Evolutionary conservation across 2,888 invertebrate species (phyloP).

Genomic region (Scaptomyza flava): DNA sequence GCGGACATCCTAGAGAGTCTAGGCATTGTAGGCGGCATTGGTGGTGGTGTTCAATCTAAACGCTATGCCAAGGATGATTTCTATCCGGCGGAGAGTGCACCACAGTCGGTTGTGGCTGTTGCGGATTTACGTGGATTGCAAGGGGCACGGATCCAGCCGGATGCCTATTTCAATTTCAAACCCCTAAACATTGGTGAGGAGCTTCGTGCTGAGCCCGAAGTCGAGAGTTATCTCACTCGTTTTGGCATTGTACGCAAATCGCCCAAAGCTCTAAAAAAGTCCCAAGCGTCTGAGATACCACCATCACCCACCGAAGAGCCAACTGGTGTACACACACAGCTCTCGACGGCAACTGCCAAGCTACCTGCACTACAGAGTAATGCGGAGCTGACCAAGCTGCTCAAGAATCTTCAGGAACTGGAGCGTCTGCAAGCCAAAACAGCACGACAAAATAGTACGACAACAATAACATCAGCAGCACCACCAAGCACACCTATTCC

Average conservation of each 20-base stretch:
- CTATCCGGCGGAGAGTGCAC: conserved; percentile 78
- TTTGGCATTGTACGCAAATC: conserved; percentile 84
- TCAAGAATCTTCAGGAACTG: conserved; percentile 84
- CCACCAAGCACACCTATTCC: conserved; percentile 47
- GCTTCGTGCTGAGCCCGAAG: conserved; percentile 80
- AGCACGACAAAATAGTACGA: conserved; percentile 22
- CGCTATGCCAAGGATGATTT: conserved; percentile 76
- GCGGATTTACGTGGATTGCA: conserved; percentile 77
- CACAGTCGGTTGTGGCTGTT: conserved; percentile 76
- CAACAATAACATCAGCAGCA: conserved; percentile 53
- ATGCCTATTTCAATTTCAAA: conserved; percentile 84
- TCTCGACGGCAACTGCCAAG: conserved; percentile 73
- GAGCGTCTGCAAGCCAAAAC: conserved; percentile 74
- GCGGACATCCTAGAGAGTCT: conserved; percentile 80
- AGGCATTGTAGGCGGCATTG: conserved; percentile 79
- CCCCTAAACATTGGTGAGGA: conserved; percentile 83
- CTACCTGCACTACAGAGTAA: conserved; percentile 56
- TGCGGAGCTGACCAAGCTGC: conserved; percentile 84
- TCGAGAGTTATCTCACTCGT: conserved; percentile 83
- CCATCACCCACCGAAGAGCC: conserved; percentile 62
- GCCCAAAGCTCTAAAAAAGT: conserved; percentile 78
- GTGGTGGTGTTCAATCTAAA: conserved; percentile 40
- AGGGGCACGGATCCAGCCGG: conserved; percentile 77
- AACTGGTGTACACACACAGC: conserved; percentile 70
- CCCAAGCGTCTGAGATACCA: conserved; percentile 42